Percentiles rank a stretch among this genome's conserved stretches.
phyloP scores from a whole-genome alignment of 2,797 vertebrate genomes.

The Gouania willdenowi region DNA sequence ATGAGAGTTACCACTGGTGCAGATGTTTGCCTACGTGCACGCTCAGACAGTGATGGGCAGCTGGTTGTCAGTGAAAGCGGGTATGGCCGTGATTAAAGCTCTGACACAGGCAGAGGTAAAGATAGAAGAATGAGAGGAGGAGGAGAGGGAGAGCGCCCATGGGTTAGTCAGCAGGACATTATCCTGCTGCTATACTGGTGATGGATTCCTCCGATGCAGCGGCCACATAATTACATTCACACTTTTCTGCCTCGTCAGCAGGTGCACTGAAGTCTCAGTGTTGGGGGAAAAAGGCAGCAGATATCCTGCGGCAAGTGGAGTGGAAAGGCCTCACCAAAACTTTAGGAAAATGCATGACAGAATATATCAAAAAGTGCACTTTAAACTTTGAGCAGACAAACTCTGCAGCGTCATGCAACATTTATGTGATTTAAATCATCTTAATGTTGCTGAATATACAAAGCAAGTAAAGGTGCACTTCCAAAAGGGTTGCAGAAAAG shows the following conservation, averaged over 20 bases:
- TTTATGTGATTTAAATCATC: too few relatives aligned
- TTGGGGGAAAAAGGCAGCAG: conserved; percentile 47
- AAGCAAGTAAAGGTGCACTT: too few relatives aligned
- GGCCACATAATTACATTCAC: conserved; percentile 74
- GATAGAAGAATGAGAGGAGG: conserved; percentile 20
- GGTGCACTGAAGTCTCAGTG: conserved; percentile 34
- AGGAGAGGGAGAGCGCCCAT: conserved; percentile 18
- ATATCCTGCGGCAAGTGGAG: conserved; percentile 48
- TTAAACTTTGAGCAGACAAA: too few relatives aligned
- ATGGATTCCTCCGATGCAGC: conserved; percentile 68
- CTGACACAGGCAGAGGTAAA: conserved; percentile 9
- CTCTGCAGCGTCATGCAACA: too few relatives aligned
- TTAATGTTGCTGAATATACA: too few relatives aligned
- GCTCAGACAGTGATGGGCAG: conserved; percentile 42
- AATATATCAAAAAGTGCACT: conserved; percentile 16
- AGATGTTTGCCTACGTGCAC: conserved; percentile 19
- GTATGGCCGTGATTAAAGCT: conserved; percentile 56
- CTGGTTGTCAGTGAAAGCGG: conserved; percentile 35
- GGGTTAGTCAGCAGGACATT: conserved; percentile 69
- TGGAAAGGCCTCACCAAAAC: conserved; percentile 28
- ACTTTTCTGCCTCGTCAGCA: conserved; percentile 76
- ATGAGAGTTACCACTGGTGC: conserved; percentile 1
- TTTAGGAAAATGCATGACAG: conserved; percentile 22
- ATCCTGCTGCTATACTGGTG: conserved; percentile 57
- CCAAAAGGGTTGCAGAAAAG: too few relatives aligned